Conservation (phyloP, 2,797 vertebrate genomes). For the Lerista edwardsae region DNA sequence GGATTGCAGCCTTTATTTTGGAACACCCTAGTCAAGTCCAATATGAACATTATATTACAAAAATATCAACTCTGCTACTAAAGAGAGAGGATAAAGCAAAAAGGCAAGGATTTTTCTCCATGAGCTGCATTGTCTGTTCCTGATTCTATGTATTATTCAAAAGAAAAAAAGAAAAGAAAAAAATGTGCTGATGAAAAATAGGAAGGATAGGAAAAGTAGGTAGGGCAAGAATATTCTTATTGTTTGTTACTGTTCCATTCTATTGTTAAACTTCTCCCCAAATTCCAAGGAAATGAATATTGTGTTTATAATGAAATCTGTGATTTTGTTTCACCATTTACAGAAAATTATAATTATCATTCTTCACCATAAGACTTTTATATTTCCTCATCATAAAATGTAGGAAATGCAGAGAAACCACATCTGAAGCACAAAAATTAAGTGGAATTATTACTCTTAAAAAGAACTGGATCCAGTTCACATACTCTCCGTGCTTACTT, state of each 20-base stretch:
- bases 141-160: constrained; percentile 22
- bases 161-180: background rate
- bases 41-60: background rate
- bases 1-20: background rate
- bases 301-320: background rate
- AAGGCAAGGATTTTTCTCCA: constrained; percentile 2
- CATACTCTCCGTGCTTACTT: background rate
- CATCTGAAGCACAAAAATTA: constrained; percentile 20
- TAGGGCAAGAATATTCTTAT: background rate
- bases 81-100: background rate
- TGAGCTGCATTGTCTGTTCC: background rate
- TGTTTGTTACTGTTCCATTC: background rate
- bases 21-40: background rate
- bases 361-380: constrained; percentile 18
- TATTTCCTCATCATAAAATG: constrained; percentile 39
- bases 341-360: background rate
- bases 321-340: constrained; percentile 2
- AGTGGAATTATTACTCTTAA: constrained; percentile 21
- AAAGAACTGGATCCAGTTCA: constrained; percentile 4
- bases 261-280: constrained; percentile 23
- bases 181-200: background rate
- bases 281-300: background rate
- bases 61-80: background rate
- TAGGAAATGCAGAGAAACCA: constrained; percentile 39
- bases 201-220: background rate